phyloP scores from a whole-genome alignment of 2,888 invertebrate genomes.

The Drosophila anomalata region DNA sequence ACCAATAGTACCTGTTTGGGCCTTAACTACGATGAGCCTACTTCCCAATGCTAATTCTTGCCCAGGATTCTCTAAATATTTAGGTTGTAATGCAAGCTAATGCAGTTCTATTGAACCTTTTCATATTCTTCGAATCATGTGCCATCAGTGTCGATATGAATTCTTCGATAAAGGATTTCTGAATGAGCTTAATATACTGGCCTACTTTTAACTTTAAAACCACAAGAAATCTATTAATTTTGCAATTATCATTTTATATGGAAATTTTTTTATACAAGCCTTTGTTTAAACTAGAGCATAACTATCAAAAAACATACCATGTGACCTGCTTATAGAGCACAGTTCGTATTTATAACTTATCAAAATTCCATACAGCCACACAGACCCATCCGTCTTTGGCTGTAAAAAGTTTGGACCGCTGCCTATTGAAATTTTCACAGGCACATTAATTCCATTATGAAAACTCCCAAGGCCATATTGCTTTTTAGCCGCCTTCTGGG shows the following conservation, averaged over 20 bases:
- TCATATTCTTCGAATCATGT: too few species aligned
- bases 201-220: too few species aligned
- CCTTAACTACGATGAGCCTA: neutral
- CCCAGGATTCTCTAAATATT: neutral
- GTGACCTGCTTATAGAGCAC: slow-evolving; percentile 22
- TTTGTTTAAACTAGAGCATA: neutral
- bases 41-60: neutral
- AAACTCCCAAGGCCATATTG: slow-evolving; percentile 66
- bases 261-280: neutral
- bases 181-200: too few species aligned
- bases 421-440: slow-evolving; percentile 64
- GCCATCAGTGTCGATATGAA: too few species aligned
- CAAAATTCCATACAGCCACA: slow-evolving; percentile 52
- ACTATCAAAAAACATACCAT: slow-evolving; percentile 29
- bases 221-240: too few species aligned
- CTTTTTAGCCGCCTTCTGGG: slow-evolving; percentile 32
- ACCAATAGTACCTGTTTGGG: neutral
- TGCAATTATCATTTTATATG: too few species aligned
- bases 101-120: too few species aligned
- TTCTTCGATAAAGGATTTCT: too few species aligned
- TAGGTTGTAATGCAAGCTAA: neutral
- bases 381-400: slow-evolving; percentile 29
- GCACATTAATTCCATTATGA: slow-evolving; percentile 66
- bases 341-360: slow-evolving; percentile 57
- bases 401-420: slow-evolving; percentile 48